A percentile compares a stretch with the other conserved stretches of the same genome.
Evolutionary conservation across 2,113 vertebrate genomes (phyloP).

Genomic region (Egretta garzetta): DNA sequence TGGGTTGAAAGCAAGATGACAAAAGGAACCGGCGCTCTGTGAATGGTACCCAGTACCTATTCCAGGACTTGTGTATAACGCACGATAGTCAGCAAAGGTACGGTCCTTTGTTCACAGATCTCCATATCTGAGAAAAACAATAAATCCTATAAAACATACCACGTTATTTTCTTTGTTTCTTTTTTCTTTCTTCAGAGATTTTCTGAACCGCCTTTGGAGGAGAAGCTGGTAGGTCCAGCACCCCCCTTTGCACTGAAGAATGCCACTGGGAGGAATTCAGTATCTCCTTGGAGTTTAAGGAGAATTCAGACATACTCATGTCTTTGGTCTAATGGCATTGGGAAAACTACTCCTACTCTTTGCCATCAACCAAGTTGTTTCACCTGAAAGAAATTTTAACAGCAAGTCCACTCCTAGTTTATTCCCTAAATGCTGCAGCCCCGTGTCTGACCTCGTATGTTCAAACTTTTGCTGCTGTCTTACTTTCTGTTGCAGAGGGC

Average conservation of each 20-base stretch:
- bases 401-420: not conserved
- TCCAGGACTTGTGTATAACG: not conserved
- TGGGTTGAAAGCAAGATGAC: not conserved
- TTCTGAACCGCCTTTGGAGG: not conserved
- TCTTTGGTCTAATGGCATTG: not conserved
- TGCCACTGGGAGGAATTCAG: not conserved
- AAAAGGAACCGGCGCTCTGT: not conserved
- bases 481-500: not conserved
- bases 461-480: not conserved
- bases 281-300: not conserved
- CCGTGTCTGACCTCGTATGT: accelerated
- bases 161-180: not conserved
- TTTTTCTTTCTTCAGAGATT: not conserved
- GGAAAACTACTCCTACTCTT: not conserved
- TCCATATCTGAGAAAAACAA: no score
- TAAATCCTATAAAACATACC: not conserved
- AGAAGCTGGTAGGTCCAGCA: not conserved
- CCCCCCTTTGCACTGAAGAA: accelerated
- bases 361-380: not conserved
- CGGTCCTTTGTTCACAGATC: not conserved
- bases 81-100: not conserved
- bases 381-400: not conserved
- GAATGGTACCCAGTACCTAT: not conserved
- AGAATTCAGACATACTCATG: not conserved
- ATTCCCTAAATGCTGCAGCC: not conserved